phyloP scores from a whole-genome alignment of 2,113 vertebrate genomes.

The Leptodactylus fuscus region DNA sequence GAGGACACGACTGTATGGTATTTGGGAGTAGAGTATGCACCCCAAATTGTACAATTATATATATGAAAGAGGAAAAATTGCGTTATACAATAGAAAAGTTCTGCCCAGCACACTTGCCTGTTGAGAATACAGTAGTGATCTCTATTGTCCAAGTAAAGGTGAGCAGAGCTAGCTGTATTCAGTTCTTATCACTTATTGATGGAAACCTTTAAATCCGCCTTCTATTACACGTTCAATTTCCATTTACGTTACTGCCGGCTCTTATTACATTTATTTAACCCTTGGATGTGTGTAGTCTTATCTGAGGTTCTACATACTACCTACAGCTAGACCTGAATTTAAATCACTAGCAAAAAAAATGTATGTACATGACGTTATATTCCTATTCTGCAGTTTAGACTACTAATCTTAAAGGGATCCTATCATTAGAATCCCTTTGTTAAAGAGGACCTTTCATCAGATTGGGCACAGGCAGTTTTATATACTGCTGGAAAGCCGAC shows the following conservation, averaged over 20 bases:
- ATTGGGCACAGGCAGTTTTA: no score
- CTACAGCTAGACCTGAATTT: neutral
- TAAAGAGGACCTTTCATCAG: no score
- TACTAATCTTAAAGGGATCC: no score
- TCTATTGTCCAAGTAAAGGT: neutral
- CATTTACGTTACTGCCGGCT: conserved; percentile 47
- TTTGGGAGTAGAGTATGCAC: neutral
- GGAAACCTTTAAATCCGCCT: conserved; percentile 32
- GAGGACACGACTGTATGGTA: neutral
- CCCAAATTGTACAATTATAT: no score
- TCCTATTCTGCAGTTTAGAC: no score
- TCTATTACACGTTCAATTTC: conserved; percentile 54
- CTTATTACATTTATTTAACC: conserved; percentile 37
- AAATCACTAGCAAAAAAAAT: no score
- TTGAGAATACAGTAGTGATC: neutral
- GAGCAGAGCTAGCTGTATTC: conserved; percentile 34
- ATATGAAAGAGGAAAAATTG: neutral
- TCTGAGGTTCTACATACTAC: neutral
- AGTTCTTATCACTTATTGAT: conserved; percentile 58
- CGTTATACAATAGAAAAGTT: neutral
- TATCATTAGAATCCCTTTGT: no score
- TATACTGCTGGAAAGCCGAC: no score
- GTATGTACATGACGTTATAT: no score
- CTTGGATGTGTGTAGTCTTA: neutral
- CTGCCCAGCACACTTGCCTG: conserved; percentile 9